These are phyloP conservation scores for Pemphigus obesinymphae DNA, from an alignment of 1,140 invertebrate species.

Conservation along the genomic window DNA sequence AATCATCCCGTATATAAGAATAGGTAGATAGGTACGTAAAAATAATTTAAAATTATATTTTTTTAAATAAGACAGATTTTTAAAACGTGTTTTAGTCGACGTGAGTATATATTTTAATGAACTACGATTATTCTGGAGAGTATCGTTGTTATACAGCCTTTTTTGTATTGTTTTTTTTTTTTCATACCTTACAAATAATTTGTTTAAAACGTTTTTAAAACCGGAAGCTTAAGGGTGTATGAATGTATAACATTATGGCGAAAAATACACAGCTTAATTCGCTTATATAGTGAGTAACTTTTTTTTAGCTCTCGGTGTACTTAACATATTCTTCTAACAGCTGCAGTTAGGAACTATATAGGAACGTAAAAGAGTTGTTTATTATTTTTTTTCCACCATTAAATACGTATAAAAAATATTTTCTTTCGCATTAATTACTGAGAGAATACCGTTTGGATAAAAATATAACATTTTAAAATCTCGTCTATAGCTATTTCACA, in stretches of 20 bases:
- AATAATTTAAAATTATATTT: too few species aligned
- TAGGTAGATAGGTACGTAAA: too few species aligned
- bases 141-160: neutral
- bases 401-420: neutral
- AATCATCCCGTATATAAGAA: too few species aligned
- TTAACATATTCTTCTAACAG: neutral
- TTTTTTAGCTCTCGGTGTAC: neutral
- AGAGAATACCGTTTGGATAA: neutral
- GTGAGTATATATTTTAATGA: neutral
- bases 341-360: too few species aligned
- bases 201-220: slow-evolving; percentile 1
- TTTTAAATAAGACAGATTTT: neutral
- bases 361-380: neutral
- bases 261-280: slow-evolving; percentile 5
- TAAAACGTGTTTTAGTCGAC: neutral
- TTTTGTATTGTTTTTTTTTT: neutral
- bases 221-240: slow-evolving; percentile 1
- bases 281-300: neutral
- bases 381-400: neutral
- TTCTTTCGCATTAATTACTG: slow-evolving; percentile 13
- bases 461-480: neutral
- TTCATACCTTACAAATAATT: neutral
- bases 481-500: neutral
- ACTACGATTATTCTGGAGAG: neutral
- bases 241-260: neutral